phyloP scores from a whole-genome alignment of 1,140 invertebrate species.

The Tenebrio molitor region DNA sequence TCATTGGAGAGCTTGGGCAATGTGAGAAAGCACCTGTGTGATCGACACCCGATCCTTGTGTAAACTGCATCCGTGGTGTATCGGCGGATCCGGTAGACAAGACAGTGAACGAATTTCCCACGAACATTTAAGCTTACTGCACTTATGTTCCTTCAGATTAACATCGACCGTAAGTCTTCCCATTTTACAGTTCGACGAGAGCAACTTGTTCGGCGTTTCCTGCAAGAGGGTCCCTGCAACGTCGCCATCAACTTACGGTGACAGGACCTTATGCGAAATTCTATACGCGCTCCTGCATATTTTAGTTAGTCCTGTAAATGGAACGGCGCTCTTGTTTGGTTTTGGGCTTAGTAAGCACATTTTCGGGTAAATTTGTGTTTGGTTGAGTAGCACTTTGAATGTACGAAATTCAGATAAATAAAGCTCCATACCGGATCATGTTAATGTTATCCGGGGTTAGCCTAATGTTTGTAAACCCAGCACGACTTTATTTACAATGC shows the following conservation, averaged over 20 bases:
- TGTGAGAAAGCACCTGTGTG: slow-evolving; percentile 47
- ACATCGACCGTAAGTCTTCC: slow-evolving; percentile 48
- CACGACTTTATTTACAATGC: slow-evolving; percentile 30
- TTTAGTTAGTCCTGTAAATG: slow-evolving; percentile 53
- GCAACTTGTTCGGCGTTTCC: slow-evolving; percentile 3
- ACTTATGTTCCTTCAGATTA: slow-evolving; percentile 49
- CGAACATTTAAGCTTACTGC: slow-evolving; percentile 48
- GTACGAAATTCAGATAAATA: slow-evolving; percentile 53
- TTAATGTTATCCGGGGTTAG: slow-evolving; percentile 51
- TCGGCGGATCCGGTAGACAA: slow-evolving; percentile 41
- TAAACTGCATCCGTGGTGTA: slow-evolving; percentile 16
- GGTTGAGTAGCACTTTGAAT: slow-evolving; percentile 54
- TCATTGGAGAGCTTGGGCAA: not conserved
- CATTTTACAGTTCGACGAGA: slow-evolving; percentile 26
- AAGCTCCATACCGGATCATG: slow-evolving; percentile 51
- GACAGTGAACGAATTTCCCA: slow-evolving; percentile 50
- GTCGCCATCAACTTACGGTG: slow-evolving; percentile 21
- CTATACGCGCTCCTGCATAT: slow-evolving; percentile 54
- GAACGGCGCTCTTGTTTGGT: slow-evolving; percentile 52
- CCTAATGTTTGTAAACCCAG: slow-evolving; percentile 38
- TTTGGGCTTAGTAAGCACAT: slow-evolving; percentile 55
- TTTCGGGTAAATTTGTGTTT: slow-evolving; percentile 55
- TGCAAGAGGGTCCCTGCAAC: not conserved
- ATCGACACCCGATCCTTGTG: slow-evolving; percentile 41
- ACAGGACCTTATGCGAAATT: slow-evolving; percentile 38